Evolutionary conservation across 1,140 invertebrate genomes (phyloP), one percentile per base, ranked within the genome.

Genomic region (Cotesia glomerata): DNA sequence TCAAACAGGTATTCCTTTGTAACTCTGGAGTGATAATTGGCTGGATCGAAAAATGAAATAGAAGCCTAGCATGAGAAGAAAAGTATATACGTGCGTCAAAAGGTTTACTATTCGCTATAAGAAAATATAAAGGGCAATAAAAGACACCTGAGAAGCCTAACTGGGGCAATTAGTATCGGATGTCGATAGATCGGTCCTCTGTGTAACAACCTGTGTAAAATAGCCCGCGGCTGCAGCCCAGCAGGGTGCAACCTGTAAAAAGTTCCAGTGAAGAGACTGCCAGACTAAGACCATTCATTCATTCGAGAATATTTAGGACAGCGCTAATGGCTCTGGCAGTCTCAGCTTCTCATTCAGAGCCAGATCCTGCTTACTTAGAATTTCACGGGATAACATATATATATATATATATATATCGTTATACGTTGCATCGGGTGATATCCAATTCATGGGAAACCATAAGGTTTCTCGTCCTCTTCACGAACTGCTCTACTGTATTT

Each of bases 111-210:
- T 45, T 9, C 39, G 5, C 11, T 45, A 45, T 45, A 45, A 45
- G 39, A 45, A 56, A 45, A 26, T 49, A 54, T 78, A 76, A 79
- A 74, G 67, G 73, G 72, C 79, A 80, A 77, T 75, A 79, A 77
- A 74, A 75, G 78, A 82, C 81, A 81, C 79, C 80, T 74, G 74
- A 77, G 76, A 75, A 51, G 72, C 45, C 56, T 49, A 69, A 76
- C 58, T 71, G 39, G 78, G 83, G 80, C 84, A 86, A 86, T 87
- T 85, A 86, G 86, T 86, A 86, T 86, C 84, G 76, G 76, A 83
- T 86, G 82, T 86, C 86, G 80, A 84, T 83, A 80, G 76, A 80
- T 82, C 76, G 67, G 61, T 51, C 26, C 61, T 65, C 71, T 68
- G 32, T 78, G 74, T 74, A 78, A 75, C 78, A 76, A 84, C 78